Percentiles rank a stretch among this genome's conserved stretches.
Conservation (phyloP, 2,797 vertebrate genomes). For the Odontamblyopus lacepedii region DNA sequence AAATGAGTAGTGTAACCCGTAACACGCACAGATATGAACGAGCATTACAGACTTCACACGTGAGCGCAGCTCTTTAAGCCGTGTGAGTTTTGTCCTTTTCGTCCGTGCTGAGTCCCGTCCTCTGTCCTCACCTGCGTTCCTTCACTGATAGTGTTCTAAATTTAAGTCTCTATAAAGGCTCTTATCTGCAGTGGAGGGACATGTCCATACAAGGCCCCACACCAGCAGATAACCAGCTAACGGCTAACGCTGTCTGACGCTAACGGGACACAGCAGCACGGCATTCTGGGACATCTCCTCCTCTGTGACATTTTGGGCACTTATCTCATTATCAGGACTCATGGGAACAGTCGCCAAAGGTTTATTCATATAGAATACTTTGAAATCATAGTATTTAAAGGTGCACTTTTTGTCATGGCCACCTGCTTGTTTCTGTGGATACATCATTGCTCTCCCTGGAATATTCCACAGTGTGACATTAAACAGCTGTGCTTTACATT, state of each 20-base stretch:
- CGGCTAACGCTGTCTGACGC: not conserved
- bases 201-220: constrained; percentile 9
- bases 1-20: too few relatives aligned
- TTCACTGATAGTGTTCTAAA: not conserved
- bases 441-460: too few relatives aligned
- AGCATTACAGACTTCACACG: too few relatives aligned
- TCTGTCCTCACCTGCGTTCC: not conserved
- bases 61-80: too few relatives aligned
- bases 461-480: too few relatives aligned
- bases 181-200: not conserved
- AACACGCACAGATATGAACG: too few relatives aligned
- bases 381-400: too few relatives aligned
- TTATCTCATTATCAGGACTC: not conserved
- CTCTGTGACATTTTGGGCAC: not conserved
- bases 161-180: not conserved
- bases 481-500: too few relatives aligned
- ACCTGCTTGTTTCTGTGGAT: too few relatives aligned
- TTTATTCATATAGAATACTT: too few relatives aligned
- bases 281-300: constrained; percentile 1
- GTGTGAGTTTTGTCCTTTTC: not conserved
- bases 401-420: too few relatives aligned
- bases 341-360: too few relatives aligned
- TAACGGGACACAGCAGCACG: not conserved
- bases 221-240: not conserved
- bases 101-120: not conserved